These are phyloP conservation scores for Drosophila mayaguana DNA, from an alignment of 2,888 invertebrate genomes.

Conservation along the genomic window DNA sequence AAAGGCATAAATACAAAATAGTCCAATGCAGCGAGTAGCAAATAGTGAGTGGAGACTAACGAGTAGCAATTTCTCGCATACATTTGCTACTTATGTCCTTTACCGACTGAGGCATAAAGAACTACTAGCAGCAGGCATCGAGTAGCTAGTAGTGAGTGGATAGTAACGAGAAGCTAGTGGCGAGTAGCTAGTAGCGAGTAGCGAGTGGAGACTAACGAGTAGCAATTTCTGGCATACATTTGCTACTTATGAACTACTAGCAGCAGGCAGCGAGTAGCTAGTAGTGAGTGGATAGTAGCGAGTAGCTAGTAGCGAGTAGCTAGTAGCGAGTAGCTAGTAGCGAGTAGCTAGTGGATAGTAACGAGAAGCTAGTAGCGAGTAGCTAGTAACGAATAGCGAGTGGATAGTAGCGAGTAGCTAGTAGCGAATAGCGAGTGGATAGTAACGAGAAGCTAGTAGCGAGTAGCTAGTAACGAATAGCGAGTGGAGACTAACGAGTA, in stretches of 20 bases:
- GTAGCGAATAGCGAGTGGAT: not conserved
- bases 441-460: not conserved
- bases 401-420: constrained; percentile 2
- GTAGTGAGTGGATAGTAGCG: too few species aligned
- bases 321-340: not conserved
- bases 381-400: not conserved
- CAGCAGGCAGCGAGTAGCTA: not conserved
- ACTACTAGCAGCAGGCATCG: not conserved
- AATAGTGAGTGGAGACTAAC: not conserved
- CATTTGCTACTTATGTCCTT: not conserved
- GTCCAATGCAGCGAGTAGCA: not conserved
- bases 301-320: not conserved
- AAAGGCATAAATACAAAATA: constrained; percentile 1
- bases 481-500: not conserved
- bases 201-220: not conserved
- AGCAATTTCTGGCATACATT: not conserved
- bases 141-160: not conserved
- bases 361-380: not conserved
- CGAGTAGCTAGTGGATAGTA: not conserved
- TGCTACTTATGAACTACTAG: not conserved
- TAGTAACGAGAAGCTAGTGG: not conserved
- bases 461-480: not conserved
- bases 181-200: not conserved
- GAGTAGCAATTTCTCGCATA: not conserved
- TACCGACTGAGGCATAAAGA: not conserved